Evolutionary conservation across 2,888 invertebrate species (phyloP).

Genomic region (Luperina testacea): DNA sequence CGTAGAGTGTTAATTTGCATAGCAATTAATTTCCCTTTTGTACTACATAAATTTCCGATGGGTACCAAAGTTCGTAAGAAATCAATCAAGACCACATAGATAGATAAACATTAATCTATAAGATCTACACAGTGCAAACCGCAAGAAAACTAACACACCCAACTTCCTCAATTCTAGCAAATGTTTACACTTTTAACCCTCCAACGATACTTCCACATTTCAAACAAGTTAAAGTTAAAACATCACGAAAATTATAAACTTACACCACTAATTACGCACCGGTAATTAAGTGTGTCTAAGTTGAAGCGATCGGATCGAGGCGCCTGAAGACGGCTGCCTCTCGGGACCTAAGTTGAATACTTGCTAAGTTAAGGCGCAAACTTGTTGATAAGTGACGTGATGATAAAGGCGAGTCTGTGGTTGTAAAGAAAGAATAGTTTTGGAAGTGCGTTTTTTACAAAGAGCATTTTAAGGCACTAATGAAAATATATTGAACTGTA

Average conservation of each 20-base stretch:
- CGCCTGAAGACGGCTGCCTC: constrained; percentile 50
- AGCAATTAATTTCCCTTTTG: too few species aligned
- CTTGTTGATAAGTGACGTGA: constrained; percentile 53
- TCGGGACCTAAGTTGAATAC: constrained; percentile 69
- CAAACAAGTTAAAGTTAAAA: constrained; percentile 42
- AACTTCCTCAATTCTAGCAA: constrained; percentile 3
- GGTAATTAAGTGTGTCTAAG: constrained; percentile 59
- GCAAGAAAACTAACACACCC: background rate
- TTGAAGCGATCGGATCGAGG: constrained; percentile 46
- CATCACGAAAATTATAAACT: constrained; percentile 46
- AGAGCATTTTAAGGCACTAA: background rate
- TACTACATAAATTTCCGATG: too few species aligned
- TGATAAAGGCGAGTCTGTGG: constrained; percentile 14
- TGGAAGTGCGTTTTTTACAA: background rate
- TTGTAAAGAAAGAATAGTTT: constrained; percentile 8
- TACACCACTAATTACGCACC: constrained; percentile 45
- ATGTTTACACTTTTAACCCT: constrained; percentile 46
- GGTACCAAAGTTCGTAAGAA: background rate
- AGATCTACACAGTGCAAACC: background rate
- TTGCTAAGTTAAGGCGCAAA: constrained; percentile 59
- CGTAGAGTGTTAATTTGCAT: too few species aligned
- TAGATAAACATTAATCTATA: background rate
- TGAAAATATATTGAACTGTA: background rate
- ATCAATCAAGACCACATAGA: background rate
- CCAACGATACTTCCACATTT: constrained; percentile 50